phyloP scores from a whole-genome alignment of 2,888 invertebrate species.

The Cryptocheilus praepositus region DNA sequence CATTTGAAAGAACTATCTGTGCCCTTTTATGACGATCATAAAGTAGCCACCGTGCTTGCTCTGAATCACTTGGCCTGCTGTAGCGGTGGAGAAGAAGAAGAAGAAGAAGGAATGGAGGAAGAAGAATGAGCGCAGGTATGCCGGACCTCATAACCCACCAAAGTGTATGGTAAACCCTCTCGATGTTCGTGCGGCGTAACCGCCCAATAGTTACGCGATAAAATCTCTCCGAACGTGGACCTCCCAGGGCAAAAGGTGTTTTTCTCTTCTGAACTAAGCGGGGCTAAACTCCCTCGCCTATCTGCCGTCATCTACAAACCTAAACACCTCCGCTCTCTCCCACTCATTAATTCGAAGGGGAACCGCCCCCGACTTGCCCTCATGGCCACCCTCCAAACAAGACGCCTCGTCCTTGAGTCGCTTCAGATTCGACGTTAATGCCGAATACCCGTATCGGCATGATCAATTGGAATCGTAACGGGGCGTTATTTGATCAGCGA shows the following conservation, averaged over 20 bases:
- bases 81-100: too few relatives aligned
- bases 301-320: conserved; percentile 50
- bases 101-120: not conserved
- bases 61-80: conserved; percentile 2
- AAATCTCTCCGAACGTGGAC: conserved; percentile 52
- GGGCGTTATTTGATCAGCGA: too few relatives aligned
- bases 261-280: conserved; percentile 31
- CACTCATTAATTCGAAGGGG: conserved; percentile 13
- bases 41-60: conserved; percentile 21
- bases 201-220: conserved; percentile 56
- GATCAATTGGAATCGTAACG: too few relatives aligned
- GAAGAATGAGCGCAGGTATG: conserved; percentile 11
- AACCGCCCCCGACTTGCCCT: conserved; percentile 7
- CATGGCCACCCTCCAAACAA: not conserved
- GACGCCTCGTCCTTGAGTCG: not conserved
- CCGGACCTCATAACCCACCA: conserved; percentile 23
- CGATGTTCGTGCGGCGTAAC: conserved; percentile 49
- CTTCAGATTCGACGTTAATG: not conserved
- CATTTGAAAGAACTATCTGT: not conserved
- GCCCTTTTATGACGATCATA: conserved; percentile 11
- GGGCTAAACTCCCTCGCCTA: conserved; percentile 36
- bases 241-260: conserved; percentile 53
- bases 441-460: not conserved
- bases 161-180: conserved; percentile 37
- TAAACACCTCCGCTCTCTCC: conserved; percentile 46